phyloP scores from a whole-genome alignment of 2,797 vertebrate species.

The Sebastes goodei region DNA sequence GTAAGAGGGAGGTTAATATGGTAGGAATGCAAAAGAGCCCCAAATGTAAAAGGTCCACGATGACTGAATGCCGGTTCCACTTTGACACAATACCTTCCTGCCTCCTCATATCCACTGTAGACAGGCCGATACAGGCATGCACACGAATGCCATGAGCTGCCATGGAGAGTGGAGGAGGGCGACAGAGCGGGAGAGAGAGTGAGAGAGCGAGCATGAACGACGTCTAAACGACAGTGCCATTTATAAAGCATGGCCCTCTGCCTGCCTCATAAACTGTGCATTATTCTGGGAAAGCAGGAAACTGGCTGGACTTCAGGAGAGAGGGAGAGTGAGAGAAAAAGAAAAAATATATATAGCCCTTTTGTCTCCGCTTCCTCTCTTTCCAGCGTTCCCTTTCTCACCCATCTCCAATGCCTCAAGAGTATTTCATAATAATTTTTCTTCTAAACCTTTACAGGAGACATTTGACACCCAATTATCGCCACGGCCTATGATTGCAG shows the following conservation, averaged over 20 bases:
- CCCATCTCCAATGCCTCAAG: not conserved
- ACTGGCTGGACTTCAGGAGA: constrained; percentile 50
- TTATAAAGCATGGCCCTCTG: constrained; percentile 74
- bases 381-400: constrained; percentile 1
- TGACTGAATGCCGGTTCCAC: constrained; percentile 3
- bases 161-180: constrained; percentile 35
- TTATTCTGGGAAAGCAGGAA: constrained; percentile 77
- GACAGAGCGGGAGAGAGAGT: constrained; percentile 5
- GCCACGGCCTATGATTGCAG: not conserved
- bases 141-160: constrained; percentile 33
- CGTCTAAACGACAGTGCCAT: constrained; percentile 56
- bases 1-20: constrained; percentile 8
- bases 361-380: not conserved
- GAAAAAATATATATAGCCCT: not conserved
- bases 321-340: constrained; percentile 25
- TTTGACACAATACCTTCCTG: constrained; percentile 23
- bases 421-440: not conserved
- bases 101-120: not conserved
- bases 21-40: constrained; percentile 42
- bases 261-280: constrained; percentile 74
- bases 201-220: not conserved
- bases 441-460: not conserved
- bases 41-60: constrained; percentile 27
- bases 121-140: constrained; percentile 8
- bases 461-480: not conserved